These are phyloP conservation scores for Scaptomyza graminum DNA, from an alignment of 1,140 invertebrate genomes.

Conservation along the genomic window DNA sequence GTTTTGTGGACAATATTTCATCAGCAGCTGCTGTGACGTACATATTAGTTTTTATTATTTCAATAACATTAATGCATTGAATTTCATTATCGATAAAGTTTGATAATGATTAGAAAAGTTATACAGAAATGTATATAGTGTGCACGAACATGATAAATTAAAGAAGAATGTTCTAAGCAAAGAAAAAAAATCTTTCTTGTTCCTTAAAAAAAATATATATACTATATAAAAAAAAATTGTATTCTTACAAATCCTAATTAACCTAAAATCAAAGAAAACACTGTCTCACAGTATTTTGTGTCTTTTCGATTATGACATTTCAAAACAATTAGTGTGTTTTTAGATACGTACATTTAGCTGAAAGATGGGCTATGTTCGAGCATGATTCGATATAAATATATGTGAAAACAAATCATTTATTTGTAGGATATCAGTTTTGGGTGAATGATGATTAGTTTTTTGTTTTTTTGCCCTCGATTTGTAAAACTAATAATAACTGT, in stretches of 20 bases:
- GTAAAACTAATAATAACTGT: conserved; percentile 7
- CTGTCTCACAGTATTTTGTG: not conserved
- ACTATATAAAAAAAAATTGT: too few species aligned
- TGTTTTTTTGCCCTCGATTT: conserved; percentile 27
- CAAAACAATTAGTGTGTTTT: conserved; percentile 50
- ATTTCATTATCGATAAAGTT: conserved; percentile 79
- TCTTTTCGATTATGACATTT: conserved; percentile 9
- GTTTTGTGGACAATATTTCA: conserved; percentile 78
- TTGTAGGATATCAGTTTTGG: not conserved
- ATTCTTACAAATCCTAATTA: not conserved
- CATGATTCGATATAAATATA: conserved; percentile 22
- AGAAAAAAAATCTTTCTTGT: not conserved
- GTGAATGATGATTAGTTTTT: conserved; percentile 47
- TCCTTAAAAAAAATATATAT: too few species aligned
- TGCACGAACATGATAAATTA: too few species aligned
- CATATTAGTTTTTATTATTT: conserved; percentile 76
- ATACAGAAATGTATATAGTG: conserved; percentile 4
- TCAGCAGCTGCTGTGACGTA: conserved; percentile 63
- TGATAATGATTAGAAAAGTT: conserved; percentile 47
- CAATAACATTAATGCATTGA: conserved; percentile 74
- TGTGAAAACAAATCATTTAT: not conserved
- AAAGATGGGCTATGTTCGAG: not conserved
- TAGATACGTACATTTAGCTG: conserved; percentile 34
- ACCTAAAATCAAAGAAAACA: not conserved
- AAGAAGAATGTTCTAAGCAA: conserved; percentile 1